A percentile compares a stretch with the other conserved stretches of the same genome.
These are phyloP conservation scores for Gracilinanus agilis DNA, from an alignment of 2,113 vertebrate genomes.

Conservation along the genomic window DNA sequence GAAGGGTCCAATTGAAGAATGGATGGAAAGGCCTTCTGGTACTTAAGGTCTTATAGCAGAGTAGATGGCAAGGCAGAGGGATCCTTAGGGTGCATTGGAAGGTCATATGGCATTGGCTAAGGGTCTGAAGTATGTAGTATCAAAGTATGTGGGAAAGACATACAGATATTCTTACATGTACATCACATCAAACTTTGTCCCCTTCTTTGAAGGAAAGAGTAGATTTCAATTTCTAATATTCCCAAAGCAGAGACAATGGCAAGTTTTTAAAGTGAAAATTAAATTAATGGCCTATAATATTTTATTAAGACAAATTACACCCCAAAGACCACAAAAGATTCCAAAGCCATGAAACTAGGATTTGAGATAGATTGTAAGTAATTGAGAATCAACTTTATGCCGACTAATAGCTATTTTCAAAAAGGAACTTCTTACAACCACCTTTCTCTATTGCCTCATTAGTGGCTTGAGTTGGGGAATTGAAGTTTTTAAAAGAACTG, in stretches of 20 bases:
- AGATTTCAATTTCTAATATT: conserved; percentile 46
- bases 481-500: neutral
- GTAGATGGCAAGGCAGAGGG: neutral
- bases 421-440: neutral
- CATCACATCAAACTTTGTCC: conserved; percentile 34
- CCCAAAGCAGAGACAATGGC: conserved; percentile 10
- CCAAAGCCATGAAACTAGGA: neutral
- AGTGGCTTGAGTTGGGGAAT: neutral
- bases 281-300: conserved; percentile 52
- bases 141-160: neutral
- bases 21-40: neutral
- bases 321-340: neutral
- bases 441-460: neutral
- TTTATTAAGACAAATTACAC: conserved; percentile 38
- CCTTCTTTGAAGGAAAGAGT: conserved; percentile 27
- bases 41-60: neutral
- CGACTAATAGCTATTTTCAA: conserved; percentile 16
- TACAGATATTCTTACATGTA: conserved; percentile 26
- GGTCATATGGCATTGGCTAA: neutral
- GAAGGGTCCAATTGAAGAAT: too few species aligned
- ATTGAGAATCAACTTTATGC: conserved; percentile 9
- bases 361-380: neutral
- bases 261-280: conserved; percentile 30
- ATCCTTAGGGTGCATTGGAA: neutral
- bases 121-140: neutral